Evolutionary conservation across 2,113 vertebrate genomes (phyloP).

Genomic region (Chelonoidis abingdonii): DNA sequence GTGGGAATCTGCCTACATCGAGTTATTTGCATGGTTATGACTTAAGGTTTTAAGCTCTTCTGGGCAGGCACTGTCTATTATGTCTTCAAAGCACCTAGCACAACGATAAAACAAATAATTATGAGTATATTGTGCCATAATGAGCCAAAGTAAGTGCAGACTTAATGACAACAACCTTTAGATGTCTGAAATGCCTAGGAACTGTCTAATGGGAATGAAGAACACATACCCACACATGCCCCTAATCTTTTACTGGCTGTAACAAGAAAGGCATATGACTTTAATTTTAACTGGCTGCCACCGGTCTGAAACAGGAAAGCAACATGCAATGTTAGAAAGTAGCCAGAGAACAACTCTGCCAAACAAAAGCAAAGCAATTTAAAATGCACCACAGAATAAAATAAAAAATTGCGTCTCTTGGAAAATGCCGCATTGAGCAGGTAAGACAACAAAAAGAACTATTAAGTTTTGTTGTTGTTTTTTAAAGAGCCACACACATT

Average conservation of each 20-base stretch:
- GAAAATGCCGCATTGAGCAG: background rate
- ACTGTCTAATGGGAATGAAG: conserved; percentile 35
- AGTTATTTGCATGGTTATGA: background rate
- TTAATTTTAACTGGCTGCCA: conserved; percentile 52
- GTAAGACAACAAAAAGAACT: background rate
- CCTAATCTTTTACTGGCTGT: conserved; percentile 12
- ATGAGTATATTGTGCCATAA: background rate
- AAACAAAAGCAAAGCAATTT: background rate
- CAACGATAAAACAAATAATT: background rate
- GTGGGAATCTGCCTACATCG: background rate
- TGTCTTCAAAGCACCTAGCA: background rate
- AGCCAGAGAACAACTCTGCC: background rate
- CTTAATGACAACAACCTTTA: conserved; percentile 47
- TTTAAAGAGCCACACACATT: background rate
- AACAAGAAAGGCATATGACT: conserved; percentile 44
- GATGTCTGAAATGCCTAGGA: conserved; percentile 45
- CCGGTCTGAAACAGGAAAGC: conserved; percentile 23
- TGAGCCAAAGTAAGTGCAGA: background rate
- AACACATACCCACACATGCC: conserved; percentile 9
- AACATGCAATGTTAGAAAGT: background rate
- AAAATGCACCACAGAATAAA: background rate
- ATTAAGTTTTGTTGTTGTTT: background rate
- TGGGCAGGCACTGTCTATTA: fast-evolving
- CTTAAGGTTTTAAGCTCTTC: fast-evolving
- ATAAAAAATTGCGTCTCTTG: background rate